A percentile compares a stretch with the other conserved stretches of the same genome.
phyloP scores from a whole-genome alignment of 2,797 vertebrate genomes.

The Dromococcyx pavoninus region DNA sequence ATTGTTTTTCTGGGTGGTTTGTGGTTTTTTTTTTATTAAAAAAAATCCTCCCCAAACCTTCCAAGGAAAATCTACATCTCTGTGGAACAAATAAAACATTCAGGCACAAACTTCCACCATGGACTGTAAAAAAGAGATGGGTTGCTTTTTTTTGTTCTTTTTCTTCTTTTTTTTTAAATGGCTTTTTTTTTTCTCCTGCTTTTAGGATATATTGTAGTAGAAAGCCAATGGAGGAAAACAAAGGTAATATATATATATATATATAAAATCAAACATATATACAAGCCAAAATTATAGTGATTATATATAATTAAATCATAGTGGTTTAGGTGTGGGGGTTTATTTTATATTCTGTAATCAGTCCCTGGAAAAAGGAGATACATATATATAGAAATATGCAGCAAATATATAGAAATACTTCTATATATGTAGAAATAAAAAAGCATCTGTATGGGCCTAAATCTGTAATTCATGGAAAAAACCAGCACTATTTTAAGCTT shows the following conservation, averaged over 20 bases:
- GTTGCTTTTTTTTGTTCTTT: background rate
- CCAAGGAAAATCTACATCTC: conserved; percentile 24
- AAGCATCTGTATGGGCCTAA: conserved; percentile 1
- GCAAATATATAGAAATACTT: background rate
- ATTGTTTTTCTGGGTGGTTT: background rate
- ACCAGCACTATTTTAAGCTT: background rate
- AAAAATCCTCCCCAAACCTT: background rate
- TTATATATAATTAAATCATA: background rate
- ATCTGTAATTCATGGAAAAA: background rate
- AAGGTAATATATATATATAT: conserved; percentile 55
- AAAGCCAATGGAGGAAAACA: conserved; percentile 40
- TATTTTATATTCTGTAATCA: background rate
- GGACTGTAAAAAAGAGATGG: conserved; percentile 19
- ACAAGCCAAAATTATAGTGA: background rate
- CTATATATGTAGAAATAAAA: background rate
- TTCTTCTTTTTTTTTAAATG: background rate
- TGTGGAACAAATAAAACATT: conserved; percentile 45
- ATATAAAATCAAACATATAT: conserved; percentile 2
- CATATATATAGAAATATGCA: background rate
- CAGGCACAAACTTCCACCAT: background rate
- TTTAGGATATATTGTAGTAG: conserved; percentile 52
- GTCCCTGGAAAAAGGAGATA: background rate
- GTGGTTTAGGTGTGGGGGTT: background rate
- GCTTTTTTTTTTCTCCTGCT: background rate
- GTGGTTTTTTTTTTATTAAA: background rate